Conservation (phyloP, 2,888 invertebrate species). For the Pantelozetes paolii region DNA sequence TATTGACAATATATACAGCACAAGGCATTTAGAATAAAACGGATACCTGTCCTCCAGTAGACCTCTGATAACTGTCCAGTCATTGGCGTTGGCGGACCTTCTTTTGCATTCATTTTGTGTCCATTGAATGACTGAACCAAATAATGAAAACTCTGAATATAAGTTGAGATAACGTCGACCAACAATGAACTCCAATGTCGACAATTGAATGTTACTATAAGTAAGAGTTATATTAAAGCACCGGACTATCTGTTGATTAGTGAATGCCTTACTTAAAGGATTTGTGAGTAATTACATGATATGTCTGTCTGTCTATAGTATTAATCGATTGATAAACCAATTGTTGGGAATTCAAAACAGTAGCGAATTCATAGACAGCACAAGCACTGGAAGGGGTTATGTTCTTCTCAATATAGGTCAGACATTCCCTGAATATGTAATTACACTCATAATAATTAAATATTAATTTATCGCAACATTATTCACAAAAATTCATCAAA, state of each 20-base stretch:
- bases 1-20: too few relatives aligned
- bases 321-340: constrained; percentile 48
- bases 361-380: constrained; percentile 49
- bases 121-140: constrained; percentile 48
- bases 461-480: not conserved
- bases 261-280: constrained; percentile 42
- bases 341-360: constrained; percentile 48
- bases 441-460: constrained; percentile 3
- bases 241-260: not conserved
- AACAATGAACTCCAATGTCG: constrained; percentile 48
- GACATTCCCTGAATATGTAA: constrained; percentile 45
- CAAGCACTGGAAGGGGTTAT: constrained; percentile 48
- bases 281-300: constrained; percentile 48
- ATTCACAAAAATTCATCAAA: not conserved
- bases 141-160: constrained; percentile 48
- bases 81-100: constrained; percentile 44
- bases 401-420: constrained; percentile 48
- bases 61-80: constrained; percentile 42
- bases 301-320: constrained; percentile 49
- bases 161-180: constrained; percentile 48
- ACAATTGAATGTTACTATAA: constrained; percentile 43
- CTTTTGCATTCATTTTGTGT: constrained; percentile 48
- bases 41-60: constrained; percentile 44
- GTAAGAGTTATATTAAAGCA: not conserved
- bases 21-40: constrained; percentile 41